Evolutionary conservation across 2,797 vertebrate species (phyloP).

Genomic region (Mormyrops boulengeri): DNA sequence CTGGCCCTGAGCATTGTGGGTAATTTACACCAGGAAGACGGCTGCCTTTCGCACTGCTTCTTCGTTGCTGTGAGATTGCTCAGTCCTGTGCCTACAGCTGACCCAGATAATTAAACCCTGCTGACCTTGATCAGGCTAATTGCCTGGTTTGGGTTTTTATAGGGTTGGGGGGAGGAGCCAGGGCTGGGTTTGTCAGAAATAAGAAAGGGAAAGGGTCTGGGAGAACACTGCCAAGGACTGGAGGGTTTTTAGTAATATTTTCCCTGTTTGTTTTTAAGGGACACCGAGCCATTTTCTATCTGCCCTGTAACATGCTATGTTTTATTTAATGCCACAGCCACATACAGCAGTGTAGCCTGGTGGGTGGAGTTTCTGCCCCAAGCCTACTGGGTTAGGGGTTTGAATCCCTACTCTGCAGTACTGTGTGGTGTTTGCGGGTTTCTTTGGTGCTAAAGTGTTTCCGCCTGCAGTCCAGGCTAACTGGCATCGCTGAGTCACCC

Average conservation of each 20-base stretch:
- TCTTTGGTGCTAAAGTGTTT: background rate
- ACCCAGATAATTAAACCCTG: constrained; percentile 11
- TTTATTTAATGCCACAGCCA: background rate
- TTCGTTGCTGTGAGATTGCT: constrained; percentile 14
- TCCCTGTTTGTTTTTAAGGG: background rate
- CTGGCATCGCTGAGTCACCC: background rate
- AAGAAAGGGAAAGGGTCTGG: background rate
- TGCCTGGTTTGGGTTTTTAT: background rate
- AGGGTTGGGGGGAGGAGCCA: background rate
- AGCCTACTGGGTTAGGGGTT: background rate
- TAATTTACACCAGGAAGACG: background rate
- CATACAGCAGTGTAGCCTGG: background rate
- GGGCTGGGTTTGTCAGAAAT: background rate
- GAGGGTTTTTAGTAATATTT: background rate
- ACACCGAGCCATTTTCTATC: background rate
- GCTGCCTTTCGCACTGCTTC: background rate
- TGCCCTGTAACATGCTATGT: background rate
- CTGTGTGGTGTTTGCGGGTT: background rate
- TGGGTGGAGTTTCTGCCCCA: background rate
- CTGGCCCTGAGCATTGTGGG: constrained; percentile 5
- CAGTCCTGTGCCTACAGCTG: constrained; percentile 36
- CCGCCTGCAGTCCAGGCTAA: background rate
- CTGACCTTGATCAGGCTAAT: constrained; percentile 15
- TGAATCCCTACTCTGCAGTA: background rate
- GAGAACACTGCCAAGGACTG: background rate